phyloP scores from a whole-genome alignment of 1,140 invertebrate species.

The Drosophila prosaltans region DNA sequence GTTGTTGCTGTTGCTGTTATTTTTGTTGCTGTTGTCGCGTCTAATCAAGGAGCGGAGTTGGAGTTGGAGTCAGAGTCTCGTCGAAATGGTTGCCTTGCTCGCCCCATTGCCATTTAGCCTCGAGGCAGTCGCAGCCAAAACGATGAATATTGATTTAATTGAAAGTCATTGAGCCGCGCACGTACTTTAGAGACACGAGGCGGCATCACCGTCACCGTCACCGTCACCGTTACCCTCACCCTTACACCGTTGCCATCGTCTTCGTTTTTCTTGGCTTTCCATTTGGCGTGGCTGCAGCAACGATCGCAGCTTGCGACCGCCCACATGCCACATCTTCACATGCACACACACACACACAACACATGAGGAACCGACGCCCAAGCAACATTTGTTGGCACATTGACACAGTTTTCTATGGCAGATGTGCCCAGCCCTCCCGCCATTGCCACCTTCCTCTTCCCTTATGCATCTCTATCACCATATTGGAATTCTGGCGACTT shows the following conservation, averaged over 20 bases:
- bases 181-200: slow-evolving; percentile 68
- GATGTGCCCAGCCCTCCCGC: slow-evolving; percentile 60
- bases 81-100: slow-evolving; percentile 2
- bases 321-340: slow-evolving; percentile 71
- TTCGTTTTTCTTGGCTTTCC: slow-evolving; percentile 36
- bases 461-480: slow-evolving; percentile 20
- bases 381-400: slow-evolving; percentile 65
- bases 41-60: slow-evolving; percentile 78
- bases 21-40: slow-evolving; percentile 66
- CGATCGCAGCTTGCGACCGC: slow-evolving; percentile 67
- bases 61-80: slow-evolving; percentile 40
- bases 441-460: background rate
- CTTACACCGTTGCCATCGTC: slow-evolving; percentile 4
- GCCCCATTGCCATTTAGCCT: slow-evolving; percentile 52
- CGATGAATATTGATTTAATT: slow-evolving; percentile 82
- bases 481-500: slow-evolving; percentile 78
- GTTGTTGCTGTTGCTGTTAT: slow-evolving; percentile 38
- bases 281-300: slow-evolving; percentile 67
- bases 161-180: slow-evolving; percentile 77
- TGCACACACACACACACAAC: slow-evolving; percentile 33
- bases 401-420: slow-evolving; percentile 76
- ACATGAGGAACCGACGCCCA: slow-evolving; percentile 57
- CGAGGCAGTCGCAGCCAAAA: slow-evolving; percentile 66
- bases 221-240: background rate
- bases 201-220: slow-evolving; percentile 3